Evolutionary conservation across 2,888 invertebrate species (phyloP), one percentile per base, ranked within the genome.

Genomic region (Argyresthia goedartella): DNA sequence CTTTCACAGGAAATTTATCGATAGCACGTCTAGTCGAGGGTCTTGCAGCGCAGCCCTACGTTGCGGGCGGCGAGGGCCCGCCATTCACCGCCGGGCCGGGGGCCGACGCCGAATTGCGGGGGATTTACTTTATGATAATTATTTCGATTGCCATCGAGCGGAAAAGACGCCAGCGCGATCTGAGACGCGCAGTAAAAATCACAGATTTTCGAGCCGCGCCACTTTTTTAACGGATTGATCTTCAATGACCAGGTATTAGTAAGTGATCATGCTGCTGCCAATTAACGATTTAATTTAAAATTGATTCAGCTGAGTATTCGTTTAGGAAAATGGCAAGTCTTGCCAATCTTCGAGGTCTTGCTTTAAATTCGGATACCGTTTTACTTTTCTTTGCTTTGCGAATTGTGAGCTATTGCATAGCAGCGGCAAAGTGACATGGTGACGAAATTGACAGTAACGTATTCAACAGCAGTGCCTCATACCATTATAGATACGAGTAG

Each of bases 61-160:
- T 4, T 10, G 60, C 62, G 61, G 69, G 64, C 54, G 53, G 49
- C 66, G 65, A 69, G 71, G 73, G 72, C 71, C 70, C 73, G 70
- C 72, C 74, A 72, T 78, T 74, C 73, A 73, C 76, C 72, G 68
- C 70, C 71, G 56, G 65, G 69, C 69, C 64, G 69, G 65, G 69
- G 76, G 76, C 71, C 71, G 73, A 67, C 69, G 70, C 73, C 73
- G 78, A 81, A 79, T 78, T 78, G 80, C 72, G 81, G 79, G 79
- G 81, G 81, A 79, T 81, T 80, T 81, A 79, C 80, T 82, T 82
- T 81, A 81, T 82, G 81, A 81, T 82, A 81, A 82, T 82, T 82
- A 82, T 81, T 82, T 79, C 79, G 80, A 81, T 81, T 81, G 81
- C 76, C 77, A 76, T 77, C 78, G 75, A 71, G 68, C 68, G 68